Conservation (phyloP, 2,797 vertebrate species). For the Zenarchopterus dispar region DNA sequence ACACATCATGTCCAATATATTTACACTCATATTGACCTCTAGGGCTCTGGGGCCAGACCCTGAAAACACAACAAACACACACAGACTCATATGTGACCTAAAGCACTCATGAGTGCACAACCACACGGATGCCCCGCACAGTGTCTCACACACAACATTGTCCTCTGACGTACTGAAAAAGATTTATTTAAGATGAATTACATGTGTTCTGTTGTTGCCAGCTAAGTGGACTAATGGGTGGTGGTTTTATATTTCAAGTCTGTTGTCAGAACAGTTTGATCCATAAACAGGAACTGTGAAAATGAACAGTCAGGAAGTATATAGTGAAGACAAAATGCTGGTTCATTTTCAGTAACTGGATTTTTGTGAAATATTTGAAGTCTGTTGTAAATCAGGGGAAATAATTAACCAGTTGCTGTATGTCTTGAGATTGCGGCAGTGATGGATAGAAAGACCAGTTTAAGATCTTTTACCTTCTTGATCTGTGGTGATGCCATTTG, state of each 20-base stretch:
- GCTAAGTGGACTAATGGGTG: background rate
- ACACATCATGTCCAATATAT: slow-evolving; percentile 63
- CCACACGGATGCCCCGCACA: background rate
- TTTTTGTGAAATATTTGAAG: background rate
- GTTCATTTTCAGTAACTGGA: background rate
- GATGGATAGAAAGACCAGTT: background rate
- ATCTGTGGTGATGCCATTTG: slow-evolving; percentile 3
- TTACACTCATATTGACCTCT: slow-evolving; percentile 66
- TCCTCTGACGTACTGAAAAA: slow-evolving; percentile 8
- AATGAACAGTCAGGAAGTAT: slow-evolving; percentile 3
- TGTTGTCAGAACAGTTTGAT: background rate
- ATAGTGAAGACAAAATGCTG: background rate
- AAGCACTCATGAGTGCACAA: slow-evolving; percentile 10
- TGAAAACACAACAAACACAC: slow-evolving; percentile 27
- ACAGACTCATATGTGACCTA: slow-evolving; percentile 24
- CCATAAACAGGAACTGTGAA: slow-evolving; percentile 2
- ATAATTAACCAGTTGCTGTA: background rate
- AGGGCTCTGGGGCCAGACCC: slow-evolving; percentile 56
- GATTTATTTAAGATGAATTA: slow-evolving; percentile 3
- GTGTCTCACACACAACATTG: background rate
- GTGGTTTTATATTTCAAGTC: background rate
- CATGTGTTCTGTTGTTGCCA: background rate
- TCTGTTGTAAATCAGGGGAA: background rate
- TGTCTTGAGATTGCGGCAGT: background rate
- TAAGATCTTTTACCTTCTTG: background rate